phyloP scores from a whole-genome alignment of 1,140 invertebrate genomes.

The Tribolium castaneum region DNA sequence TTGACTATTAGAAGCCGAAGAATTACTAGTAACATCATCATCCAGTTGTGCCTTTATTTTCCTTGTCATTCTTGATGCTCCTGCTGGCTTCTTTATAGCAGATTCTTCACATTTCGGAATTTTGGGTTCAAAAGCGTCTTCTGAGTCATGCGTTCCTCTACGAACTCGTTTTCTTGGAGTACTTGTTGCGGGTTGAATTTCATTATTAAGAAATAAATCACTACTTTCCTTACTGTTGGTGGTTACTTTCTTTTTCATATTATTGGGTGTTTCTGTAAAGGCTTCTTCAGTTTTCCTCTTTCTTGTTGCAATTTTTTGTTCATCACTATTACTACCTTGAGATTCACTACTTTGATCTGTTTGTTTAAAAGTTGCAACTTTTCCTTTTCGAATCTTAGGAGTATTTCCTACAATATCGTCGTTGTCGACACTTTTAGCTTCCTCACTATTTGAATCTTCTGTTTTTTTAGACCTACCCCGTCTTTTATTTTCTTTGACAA shows the following conservation, averaged over 20 bases:
- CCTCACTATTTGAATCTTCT: not conserved
- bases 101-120: not conserved
- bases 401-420: not conserved
- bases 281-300: conserved; percentile 37
- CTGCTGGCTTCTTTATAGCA: not conserved
- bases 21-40: not conserved
- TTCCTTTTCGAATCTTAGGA: not conserved
- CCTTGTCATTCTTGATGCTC: not conserved
- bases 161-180: not conserved
- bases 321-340: not conserved
- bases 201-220: not conserved
- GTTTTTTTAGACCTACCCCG: no score
- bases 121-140: not conserved
- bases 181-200: not conserved
- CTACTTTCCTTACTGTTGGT: not conserved
- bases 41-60: not conserved
- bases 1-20: not conserved
- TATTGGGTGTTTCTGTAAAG: not conserved
- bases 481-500: no score
- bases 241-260: not conserved
- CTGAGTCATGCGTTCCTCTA: not conserved
- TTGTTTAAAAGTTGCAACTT: not conserved
- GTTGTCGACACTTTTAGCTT: not conserved
- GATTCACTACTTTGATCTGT: not conserved
- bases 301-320: not conserved